Conservation (phyloP, 2,797 vertebrate genomes). For the Octomys mimax region DNA sequence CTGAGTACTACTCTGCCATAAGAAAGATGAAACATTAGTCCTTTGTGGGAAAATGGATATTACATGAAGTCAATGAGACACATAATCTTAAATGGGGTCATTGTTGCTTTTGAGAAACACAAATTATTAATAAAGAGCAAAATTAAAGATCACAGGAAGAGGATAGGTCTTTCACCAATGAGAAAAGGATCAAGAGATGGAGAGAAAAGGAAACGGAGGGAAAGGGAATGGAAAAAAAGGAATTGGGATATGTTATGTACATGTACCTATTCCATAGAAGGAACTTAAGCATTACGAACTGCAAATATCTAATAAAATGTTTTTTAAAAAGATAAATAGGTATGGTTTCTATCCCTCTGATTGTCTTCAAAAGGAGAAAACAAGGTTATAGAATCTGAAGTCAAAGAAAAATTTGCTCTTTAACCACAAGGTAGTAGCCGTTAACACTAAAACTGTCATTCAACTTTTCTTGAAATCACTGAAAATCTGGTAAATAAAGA, state of each 20-base stretch:
- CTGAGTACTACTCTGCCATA: not conserved
- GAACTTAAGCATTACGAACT: not conserved
- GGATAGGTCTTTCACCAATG: not conserved
- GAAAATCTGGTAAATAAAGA: not conserved
- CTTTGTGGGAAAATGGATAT: not conserved
- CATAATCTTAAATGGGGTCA: not conserved
- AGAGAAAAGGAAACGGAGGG: not conserved
- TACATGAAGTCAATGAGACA: not conserved
- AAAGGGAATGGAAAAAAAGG: not conserved
- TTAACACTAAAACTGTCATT: not conserved
- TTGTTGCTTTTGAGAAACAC: not conserved
- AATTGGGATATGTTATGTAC: not conserved
- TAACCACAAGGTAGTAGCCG: not conserved
- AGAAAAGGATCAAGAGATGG: not conserved
- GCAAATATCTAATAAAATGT: not conserved
- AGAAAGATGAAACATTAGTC: not conserved
- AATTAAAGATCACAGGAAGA: not conserved
- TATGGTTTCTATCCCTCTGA: not conserved
- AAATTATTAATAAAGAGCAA: not conserved
- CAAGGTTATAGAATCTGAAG: not conserved
- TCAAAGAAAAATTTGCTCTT: not conserved
- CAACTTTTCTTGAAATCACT: conserved; percentile 27
- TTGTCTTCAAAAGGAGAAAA: not conserved
- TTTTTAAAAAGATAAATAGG: not conserved
- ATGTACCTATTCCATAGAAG: not conserved